phyloP scores from a whole-genome alignment of 2,113 vertebrate genomes.

The Cyphomyrus plagiostoma region DNA sequence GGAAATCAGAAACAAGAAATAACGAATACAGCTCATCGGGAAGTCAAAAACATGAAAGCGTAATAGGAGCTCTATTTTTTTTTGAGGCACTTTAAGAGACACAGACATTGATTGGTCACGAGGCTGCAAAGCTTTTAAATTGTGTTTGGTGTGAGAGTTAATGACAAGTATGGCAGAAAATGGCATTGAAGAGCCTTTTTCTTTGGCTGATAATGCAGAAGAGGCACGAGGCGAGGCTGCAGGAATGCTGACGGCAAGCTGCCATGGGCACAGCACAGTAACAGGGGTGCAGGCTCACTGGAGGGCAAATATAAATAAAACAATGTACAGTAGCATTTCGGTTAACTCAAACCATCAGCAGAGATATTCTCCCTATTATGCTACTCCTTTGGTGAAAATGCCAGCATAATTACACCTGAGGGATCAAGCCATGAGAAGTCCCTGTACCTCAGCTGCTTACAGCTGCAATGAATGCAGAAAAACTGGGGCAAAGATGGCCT shows the following conservation, averaged over 20 bases:
- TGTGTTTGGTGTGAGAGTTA: neutral
- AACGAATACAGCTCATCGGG: neutral
- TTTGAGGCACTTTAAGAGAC: neutral
- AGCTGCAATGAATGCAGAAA: neutral
- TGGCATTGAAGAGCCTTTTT: neutral
- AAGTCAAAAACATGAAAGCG: neutral
- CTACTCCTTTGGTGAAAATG: neutral
- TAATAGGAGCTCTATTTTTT: neutral
- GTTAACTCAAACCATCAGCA: neutral
- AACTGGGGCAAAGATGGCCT: conserved; percentile 11
- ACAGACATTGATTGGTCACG: neutral
- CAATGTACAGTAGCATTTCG: neutral
- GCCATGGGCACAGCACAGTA: neutral
- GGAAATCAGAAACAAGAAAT: neutral
- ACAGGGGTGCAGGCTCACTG: too few species aligned
- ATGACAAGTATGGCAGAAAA: neutral
- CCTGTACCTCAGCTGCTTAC: neutral
- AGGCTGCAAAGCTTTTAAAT: neutral
- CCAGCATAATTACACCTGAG: neutral
- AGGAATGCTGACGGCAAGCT: neutral
- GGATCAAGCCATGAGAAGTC: neutral
- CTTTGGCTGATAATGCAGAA: neutral
- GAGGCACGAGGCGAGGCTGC: neutral
- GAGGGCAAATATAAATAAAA: neutral
- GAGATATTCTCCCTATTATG: neutral